Percentiles rank a stretch among this genome's conserved stretches.
Conservation (phyloP, 2,797 vertebrate species). For the Sphenodon punctatus region DNA sequence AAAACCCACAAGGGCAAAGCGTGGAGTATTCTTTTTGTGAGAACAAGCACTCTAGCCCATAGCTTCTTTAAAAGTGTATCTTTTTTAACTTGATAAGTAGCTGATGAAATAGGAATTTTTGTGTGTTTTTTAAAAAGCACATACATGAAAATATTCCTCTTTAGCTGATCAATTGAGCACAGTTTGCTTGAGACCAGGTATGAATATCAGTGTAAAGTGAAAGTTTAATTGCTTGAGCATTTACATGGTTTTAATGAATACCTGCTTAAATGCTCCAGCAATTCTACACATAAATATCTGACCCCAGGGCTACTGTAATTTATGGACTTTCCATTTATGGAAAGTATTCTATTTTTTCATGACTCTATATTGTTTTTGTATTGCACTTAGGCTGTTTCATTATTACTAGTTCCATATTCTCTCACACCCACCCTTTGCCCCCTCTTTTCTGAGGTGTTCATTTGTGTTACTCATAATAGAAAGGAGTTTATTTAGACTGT, state of each 20-base stretch:
- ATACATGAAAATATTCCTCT: background rate
- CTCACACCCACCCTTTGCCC: background rate
- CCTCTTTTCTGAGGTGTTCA: background rate
- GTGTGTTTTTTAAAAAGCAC: background rate
- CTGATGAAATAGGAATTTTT: background rate
- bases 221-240: conserved; percentile 16
- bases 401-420: conserved; percentile 29
- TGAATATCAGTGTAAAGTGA: conserved; percentile 24
- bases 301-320: conserved; percentile 48
- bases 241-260: conserved; percentile 54
- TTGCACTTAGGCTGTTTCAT: conserved; percentile 5
- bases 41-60: background rate
- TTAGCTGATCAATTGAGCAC: background rate
- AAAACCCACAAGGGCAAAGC: background rate
- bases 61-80: background rate
- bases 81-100: background rate
- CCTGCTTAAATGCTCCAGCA: conserved; percentile 36
- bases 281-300: conserved; percentile 50
- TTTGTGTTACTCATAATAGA: conserved; percentile 30
- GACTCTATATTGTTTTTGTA: background rate
- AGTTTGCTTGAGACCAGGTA: conserved; percentile 23
- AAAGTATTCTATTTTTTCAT: conserved; percentile 32
- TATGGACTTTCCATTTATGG: conserved; percentile 47
- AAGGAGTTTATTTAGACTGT: conserved; percentile 46
- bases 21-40: background rate